Base-by-base conservation (phyloP, 2,888 invertebrate genomes). In the Caenorhabditis sulstoni region DNA sequence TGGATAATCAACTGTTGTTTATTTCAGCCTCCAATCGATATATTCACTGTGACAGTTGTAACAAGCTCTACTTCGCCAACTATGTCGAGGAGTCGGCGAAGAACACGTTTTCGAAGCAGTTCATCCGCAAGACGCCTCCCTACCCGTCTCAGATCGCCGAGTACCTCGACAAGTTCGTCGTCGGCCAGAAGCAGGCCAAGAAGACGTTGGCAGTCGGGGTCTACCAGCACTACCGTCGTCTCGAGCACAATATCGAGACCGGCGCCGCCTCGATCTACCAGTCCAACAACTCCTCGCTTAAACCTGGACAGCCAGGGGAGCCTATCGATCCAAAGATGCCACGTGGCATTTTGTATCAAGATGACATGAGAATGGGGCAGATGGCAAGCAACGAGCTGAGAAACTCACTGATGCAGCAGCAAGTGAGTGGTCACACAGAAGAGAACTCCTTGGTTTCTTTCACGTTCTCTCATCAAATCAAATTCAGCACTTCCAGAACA, bases 171-270 rank as follows among this genome's bases (percentile, higher is more conserved):
- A 94, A 95, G 90, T 96, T 97, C 92, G 98, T 99, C 14, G 94
- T 99, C 22, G 99, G 98, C 0, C 85, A 85, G 71, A 71, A 83
- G 37, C 81, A 84, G 91, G 98, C 98, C 0, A 99, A 99, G 92
- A 97, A 97, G 92, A 97, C 97, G 45, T 92, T 99, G 44, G 94
- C 97, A 0, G 98, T 98, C 41, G 97, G 98, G 12, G 98, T 99
- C 0, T 99, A 99, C 92, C 97, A 98, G 92, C 99, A 99, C 91
- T 99, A 98, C 61, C 77, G 98, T 92, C 93, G 98, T 88, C 96
- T 99, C 90, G 95, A 95, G 91, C 96, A 97, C 91, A 97, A 97
- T 92, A 81, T 83, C 47, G 82, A 86, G 55, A 74, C 76, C n/a
- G 85, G 84, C n/a, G 83, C 82, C 1, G 52, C 78, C 8, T 66